Percentiles rank a stretch among this genome's conserved stretches.
phyloP scores from a whole-genome alignment of 2,888 invertebrate species.

The Resseliella maxima region DNA sequence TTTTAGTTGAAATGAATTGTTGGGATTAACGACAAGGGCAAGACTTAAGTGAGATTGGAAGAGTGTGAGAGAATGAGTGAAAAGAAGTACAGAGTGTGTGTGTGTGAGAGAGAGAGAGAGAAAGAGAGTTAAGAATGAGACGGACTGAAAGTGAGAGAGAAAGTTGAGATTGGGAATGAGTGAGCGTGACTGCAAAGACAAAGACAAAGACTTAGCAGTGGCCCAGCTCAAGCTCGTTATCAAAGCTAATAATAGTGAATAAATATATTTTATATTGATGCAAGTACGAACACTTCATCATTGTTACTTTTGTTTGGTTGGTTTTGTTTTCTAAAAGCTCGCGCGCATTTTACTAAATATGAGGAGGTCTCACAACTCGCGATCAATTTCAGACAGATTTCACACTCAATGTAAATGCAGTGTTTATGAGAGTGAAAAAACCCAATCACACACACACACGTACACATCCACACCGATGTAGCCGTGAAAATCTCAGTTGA shows the following conservation, averaged over 20 bases:
- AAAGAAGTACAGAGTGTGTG: too few species aligned
- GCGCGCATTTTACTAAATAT: too few species aligned
- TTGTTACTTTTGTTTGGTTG: constrained; percentile 1
- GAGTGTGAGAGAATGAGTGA: background rate
- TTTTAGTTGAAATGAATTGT: constrained; percentile 30
- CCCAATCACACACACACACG: too few species aligned
- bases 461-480: too few species aligned
- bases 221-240: background rate
- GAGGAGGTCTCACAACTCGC: too few species aligned
- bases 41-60: background rate
- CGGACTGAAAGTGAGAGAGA: background rate
- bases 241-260: constrained; percentile 17
- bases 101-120: background rate
- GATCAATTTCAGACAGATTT: too few species aligned
- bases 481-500: too few species aligned
- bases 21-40: background rate
- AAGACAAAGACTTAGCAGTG: background rate
- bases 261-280: background rate
- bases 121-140: background rate
- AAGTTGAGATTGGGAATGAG: background rate
- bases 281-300: constrained; percentile 4
- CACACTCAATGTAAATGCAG: background rate
- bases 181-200: too few species aligned
- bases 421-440: too few species aligned
- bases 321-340: background rate